These are phyloP conservation scores for Rhizoglyphus robini DNA, from an alignment of 1,140 invertebrate species.

Conservation along the genomic window DNA sequence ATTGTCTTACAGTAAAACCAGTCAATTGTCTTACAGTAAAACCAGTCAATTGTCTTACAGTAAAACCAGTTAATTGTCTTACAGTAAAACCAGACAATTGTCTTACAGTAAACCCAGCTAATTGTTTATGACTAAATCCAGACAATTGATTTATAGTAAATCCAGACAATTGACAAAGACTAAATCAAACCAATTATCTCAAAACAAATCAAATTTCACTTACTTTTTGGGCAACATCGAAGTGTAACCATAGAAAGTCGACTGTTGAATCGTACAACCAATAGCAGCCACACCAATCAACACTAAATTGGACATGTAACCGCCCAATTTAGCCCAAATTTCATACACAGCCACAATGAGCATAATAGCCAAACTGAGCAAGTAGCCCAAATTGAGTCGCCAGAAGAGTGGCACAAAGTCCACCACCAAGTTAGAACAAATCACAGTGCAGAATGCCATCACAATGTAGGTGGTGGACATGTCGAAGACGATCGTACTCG, in stretches of 20 bases:
- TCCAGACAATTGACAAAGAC: no score
- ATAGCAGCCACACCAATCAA: slow-evolving; percentile 69
- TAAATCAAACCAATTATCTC: no score
- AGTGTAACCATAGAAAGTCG: slow-evolving; percentile 83
- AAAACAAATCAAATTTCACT: not conserved
- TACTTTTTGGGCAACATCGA: slow-evolving; percentile 61
- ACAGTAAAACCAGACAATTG: no score
- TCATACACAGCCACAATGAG: slow-evolving; percentile 68
- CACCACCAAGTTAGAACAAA: slow-evolving; percentile 68
- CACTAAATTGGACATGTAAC: slow-evolving; percentile 64
- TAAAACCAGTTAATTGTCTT: no score
- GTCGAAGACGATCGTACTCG: slow-evolving; percentile 70
- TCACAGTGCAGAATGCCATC: slow-evolving; percentile 66
- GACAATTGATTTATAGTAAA: no score
- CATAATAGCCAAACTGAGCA: slow-evolving; percentile 62
- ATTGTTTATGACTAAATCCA: no score
- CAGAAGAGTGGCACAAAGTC: slow-evolving; percentile 64
- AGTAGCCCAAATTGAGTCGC: slow-evolving; percentile 71
- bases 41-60: no score
- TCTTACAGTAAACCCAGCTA: no score
- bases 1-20: no score
- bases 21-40: no score
- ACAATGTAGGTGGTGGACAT: slow-evolving; percentile 80
- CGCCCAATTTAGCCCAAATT: slow-evolving; percentile 53
- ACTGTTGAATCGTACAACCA: slow-evolving; percentile 82